Conservation (phyloP, 2,888 invertebrate genomes). For the Lithophane semibrunnea region DNA sequence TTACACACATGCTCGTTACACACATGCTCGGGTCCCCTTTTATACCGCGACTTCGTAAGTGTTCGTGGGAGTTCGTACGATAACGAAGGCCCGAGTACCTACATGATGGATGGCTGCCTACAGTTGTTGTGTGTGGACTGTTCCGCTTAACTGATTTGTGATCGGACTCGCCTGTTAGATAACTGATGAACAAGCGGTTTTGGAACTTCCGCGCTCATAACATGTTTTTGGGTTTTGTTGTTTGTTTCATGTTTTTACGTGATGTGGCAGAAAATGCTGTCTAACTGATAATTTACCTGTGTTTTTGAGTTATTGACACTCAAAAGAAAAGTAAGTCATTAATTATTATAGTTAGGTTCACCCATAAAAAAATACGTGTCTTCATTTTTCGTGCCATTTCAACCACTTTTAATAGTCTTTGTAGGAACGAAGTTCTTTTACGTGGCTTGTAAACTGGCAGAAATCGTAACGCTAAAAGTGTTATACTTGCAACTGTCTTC, state of each 20-base stretch:
- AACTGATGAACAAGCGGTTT: slow-evolving; percentile 65
- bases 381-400: not conserved
- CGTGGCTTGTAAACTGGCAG: too few relatives aligned
- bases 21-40: too few relatives aligned
- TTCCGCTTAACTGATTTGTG: slow-evolving; percentile 70
- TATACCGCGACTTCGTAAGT: too few relatives aligned
- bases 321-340: not conserved
- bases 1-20: too few relatives aligned
- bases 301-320: not conserved
- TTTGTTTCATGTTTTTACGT: slow-evolving; percentile 26
- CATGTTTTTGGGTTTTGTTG: slow-evolving; percentile 45
- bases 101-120: slow-evolving; percentile 62
- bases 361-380: not conserved
- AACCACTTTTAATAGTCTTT: not conserved
- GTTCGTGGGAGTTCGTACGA: slow-evolving; percentile 38
- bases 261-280: not conserved
- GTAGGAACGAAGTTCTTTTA: too few relatives aligned
- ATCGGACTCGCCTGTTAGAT: slow-evolving; percentile 56
- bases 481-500: too few relatives aligned
- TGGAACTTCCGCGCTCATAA: slow-evolving; percentile 41
- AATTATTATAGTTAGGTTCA: not conserved
- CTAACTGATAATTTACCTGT: not conserved
- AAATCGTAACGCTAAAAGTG: too few relatives aligned
- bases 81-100: slow-evolving; percentile 38
- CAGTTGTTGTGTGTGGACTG: slow-evolving; percentile 60